These are phyloP conservation scores for Sebastes goodei DNA, from an alignment of 2,797 vertebrate species.

Conservation along the genomic window DNA sequence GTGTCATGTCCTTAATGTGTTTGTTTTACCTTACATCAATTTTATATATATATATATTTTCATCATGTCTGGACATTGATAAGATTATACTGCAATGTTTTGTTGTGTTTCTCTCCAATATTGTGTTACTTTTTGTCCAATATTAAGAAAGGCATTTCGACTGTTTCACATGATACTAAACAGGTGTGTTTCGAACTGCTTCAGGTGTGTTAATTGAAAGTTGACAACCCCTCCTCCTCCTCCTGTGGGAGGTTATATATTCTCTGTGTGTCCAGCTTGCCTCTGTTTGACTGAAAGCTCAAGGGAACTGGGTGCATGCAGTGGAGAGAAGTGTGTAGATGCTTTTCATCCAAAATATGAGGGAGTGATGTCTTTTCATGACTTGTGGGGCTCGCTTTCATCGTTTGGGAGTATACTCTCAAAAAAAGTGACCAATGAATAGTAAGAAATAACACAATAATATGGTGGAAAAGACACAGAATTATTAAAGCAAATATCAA, in stretches of 20 bases:
- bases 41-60: too few species aligned
- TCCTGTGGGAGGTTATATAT: not conserved
- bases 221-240: not conserved
- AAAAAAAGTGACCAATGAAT: not conserved
- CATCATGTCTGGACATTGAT: not conserved
- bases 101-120: not conserved
- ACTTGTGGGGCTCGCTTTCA: not conserved
- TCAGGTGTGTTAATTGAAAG: not conserved
- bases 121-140: not conserved
- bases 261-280: not conserved
- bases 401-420: not conserved
- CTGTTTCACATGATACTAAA: not conserved
- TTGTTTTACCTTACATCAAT: not conserved
- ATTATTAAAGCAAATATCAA: not conserved
- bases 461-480: not conserved
- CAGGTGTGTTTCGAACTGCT: not conserved
- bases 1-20: not conserved
- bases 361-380: not conserved
- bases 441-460: not conserved
- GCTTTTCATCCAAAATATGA: not conserved
- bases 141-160: not conserved
- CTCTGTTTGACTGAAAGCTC: not conserved
- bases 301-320: not conserved
- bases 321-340: not conserved
- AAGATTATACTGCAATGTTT: not conserved